Conservation (phyloP, 2,888 invertebrate species). For the Parnassius mnemosyne region DNA sequence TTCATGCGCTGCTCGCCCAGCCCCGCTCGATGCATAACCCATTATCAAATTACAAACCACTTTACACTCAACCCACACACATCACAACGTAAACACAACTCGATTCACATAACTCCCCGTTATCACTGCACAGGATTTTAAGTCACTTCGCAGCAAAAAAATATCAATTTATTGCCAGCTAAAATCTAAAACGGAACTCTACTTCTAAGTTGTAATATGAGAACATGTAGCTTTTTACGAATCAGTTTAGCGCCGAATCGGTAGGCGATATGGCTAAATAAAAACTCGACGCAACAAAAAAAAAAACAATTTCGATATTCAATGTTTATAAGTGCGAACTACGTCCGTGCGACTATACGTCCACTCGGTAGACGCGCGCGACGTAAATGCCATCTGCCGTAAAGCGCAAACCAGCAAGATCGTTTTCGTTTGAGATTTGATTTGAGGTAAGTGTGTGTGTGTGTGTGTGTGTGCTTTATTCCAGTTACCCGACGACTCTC, state of each 20-base stretch:
- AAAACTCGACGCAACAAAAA: constrained; percentile 45
- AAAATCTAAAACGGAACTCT: constrained; percentile 36
- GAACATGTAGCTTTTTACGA: constrained; percentile 34
- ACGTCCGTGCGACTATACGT: constrained; percentile 42
- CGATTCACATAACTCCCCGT: constrained; percentile 69
- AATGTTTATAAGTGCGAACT: constrained; percentile 31
- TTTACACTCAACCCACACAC: constrained; percentile 57
- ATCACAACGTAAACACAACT: constrained; percentile 72
- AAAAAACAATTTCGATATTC: constrained; percentile 44
- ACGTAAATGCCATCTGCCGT: constrained; percentile 52
- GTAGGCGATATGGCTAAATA: constrained; percentile 39
- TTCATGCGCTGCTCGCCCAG: constrained; percentile 94
- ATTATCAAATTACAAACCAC: constrained; percentile 67
- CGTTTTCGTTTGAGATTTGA: constrained; percentile 27
- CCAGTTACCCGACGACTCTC: constrained; percentile 41
- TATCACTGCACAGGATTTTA: constrained; percentile 63
- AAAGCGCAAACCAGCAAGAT: constrained; percentile 42
- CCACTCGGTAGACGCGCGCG: constrained; percentile 57
- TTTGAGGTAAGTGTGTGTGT: too few species aligned
- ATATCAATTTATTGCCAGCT: constrained; percentile 44
- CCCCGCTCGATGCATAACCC: constrained; percentile 93
- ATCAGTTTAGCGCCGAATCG: constrained; percentile 37
- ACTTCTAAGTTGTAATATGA: constrained; percentile 31
- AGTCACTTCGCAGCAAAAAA: constrained; percentile 47
- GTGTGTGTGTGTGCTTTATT: constrained; percentile 3